Percentiles rank a stretch among this genome's conserved stretches.
Evolutionary conservation across 92 coral and sea anemone genomes (phyloP).

Genomic region (Zoanthus sansibaricus): DNA sequence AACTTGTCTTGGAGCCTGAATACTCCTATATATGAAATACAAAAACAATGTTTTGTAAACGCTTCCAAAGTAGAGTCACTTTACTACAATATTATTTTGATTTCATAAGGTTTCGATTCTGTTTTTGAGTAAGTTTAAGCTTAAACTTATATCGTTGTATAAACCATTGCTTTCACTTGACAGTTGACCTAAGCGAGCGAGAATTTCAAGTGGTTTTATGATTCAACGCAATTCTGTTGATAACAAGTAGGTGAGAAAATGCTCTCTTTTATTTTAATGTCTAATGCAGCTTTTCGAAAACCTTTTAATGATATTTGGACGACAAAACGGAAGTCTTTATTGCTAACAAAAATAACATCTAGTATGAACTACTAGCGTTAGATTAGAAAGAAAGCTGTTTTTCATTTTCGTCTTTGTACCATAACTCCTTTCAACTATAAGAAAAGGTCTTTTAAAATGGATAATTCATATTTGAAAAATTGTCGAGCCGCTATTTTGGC

Average conservation of each 20-base stretch:
- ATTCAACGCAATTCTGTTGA: not conserved
- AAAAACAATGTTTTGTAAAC: not conserved
- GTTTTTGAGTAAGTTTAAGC: not conserved
- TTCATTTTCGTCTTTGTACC: not conserved
- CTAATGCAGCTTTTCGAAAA: not conserved
- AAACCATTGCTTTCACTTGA: not conserved
- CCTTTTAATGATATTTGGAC: not conserved
- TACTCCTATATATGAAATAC: not conserved
- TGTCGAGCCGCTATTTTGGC: not conserved
- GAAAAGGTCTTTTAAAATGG: too few relatives aligned
- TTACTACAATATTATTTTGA: not conserved
- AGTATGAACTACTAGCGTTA: not conserved
- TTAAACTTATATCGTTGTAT: not conserved
- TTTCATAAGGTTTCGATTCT: not conserved
- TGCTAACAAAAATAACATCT: slow-evolving; percentile 2
- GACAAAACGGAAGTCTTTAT: not conserved
- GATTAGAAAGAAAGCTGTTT: not conserved
- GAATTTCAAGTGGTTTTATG: too few relatives aligned
- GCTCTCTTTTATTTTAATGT: not conserved
- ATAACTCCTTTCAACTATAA: not conserved
- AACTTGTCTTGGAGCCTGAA: not conserved
- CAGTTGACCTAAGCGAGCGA: not conserved
- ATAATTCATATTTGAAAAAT: not conserved
- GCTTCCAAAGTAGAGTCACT: not conserved
- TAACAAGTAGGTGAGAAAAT: slow-evolving; percentile 31